Evolutionary conservation across 2,113 vertebrate species (phyloP).

Genomic region (Hydropotes inermis): DNA sequence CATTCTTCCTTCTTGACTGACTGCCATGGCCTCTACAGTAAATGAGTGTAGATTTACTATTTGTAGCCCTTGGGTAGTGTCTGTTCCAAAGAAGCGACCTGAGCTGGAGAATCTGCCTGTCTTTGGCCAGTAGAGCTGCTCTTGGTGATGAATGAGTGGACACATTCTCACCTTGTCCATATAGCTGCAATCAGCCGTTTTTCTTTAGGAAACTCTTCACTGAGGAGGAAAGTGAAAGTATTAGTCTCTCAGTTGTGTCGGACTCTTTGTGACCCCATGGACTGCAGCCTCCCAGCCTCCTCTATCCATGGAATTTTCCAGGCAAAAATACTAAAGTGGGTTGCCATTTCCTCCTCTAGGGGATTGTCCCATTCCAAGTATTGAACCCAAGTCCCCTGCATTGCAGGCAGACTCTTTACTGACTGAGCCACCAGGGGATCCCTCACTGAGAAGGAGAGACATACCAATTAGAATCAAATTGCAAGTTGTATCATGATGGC

Average conservation of each 20-base stretch:
- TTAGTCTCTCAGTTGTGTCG: background rate
- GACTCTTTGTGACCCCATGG: background rate
- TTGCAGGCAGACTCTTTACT: background rate
- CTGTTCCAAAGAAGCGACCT: background rate
- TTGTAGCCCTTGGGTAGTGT: background rate
- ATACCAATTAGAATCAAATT: background rate
- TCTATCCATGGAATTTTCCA: background rate
- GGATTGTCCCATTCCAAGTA: background rate
- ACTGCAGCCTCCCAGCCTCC: background rate
- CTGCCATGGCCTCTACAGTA: background rate
- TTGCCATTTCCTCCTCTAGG: background rate
- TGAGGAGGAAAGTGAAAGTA: background rate
- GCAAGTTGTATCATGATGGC: background rate
- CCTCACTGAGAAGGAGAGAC: background rate
- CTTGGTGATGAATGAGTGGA: background rate
- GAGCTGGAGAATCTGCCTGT: background rate
- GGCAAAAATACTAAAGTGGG: background rate
- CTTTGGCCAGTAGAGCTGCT: background rate
- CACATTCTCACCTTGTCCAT: background rate
- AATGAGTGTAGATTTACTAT: conserved; percentile 29
- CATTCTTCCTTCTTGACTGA: conserved; percentile 12
- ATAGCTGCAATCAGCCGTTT: background rate
- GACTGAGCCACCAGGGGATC: background rate
- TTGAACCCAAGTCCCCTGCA: background rate
- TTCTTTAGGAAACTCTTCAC: background rate